Evolutionary conservation across 2,113 vertebrate genomes (phyloP).

Genomic region (Melanotaenia duboulayi): DNA sequence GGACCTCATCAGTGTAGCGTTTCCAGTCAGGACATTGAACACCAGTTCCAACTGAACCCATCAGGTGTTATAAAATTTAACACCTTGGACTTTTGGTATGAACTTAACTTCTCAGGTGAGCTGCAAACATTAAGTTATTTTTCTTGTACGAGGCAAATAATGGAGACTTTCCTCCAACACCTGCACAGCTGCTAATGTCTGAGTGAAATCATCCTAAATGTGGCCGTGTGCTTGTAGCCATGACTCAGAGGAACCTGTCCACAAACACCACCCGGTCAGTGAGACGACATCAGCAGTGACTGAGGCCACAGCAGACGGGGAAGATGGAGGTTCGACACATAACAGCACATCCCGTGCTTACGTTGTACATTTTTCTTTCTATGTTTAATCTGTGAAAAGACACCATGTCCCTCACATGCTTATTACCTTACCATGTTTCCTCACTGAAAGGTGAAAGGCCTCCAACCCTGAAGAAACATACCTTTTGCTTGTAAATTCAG

Average conservation of each 20-base stretch:
- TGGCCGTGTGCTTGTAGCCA: constrained; percentile 54
- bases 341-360: background rate
- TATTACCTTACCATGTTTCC: no score
- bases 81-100: constrained; percentile 43
- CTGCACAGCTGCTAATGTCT: background rate
- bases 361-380: no score
- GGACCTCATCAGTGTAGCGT: constrained; percentile 12
- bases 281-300: constrained; percentile 47
- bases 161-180: no score
- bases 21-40: constrained; percentile 75
- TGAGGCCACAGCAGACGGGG: background rate
- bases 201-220: background rate
- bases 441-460: no score
- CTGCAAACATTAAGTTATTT: background rate
- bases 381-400: no score
- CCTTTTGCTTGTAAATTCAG: no score
- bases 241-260: constrained; percentile 75
- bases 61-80: constrained; percentile 46
- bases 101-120: constrained; percentile 71
- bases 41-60: constrained; percentile 59
- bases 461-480: no score
- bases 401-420: no score
- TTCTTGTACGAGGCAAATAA: background rate
- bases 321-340: background rate
- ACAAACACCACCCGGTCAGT: constrained; percentile 58